Base-by-base conservation (phyloP, 2,888 invertebrate genomes). In the Taphrorychus bicolor region DNA sequence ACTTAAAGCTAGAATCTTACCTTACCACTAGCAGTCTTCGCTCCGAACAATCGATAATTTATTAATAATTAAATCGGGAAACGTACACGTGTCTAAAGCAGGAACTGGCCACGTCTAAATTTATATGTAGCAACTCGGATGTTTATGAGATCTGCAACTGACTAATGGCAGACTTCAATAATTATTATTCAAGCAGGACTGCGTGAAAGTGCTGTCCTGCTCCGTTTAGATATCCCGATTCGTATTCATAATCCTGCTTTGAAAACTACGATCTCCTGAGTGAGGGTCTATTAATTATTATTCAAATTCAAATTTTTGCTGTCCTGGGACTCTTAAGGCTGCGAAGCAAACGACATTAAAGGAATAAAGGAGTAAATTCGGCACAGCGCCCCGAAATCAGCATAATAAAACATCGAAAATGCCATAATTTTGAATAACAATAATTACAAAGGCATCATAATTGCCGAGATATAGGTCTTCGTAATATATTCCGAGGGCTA, bases 391-490 rank as follows among this genome's bases (percentile, higher is more conserved):
- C 32, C 76, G 75, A 76, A 82, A 82, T 81, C 80, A 81, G 80
- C 82, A 81, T 81, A 81, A 82, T 82, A 81, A 81, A 82, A 82
- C 81, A 80, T 79, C 80, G 79, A 79, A 80, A 81, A 82, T 82
- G 81, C 81, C 82, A 82, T 82, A 82, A 82, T 82, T 82, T 81
- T 81, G 82, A 82, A 82, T 82, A 81, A 81, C 82, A 82, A 82
- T 82, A 82, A 82, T 82, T 81, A 81, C 80, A 81, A 81, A 81
- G 78, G 79, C 77, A 77, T 77, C 78, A 81, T 82, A 82, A 82
- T 82, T 81, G 82, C 79, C 80, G 80, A 82, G 82, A 82, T 82
- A 81, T 81, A 81, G 82, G 80, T 80, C 81, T 61, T 79, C 77
- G 78, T 82, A 82, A 82, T 82, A 82, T 82, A 82, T 82, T 82